Evolutionary conservation across 2,888 invertebrate species (phyloP).

Genomic region (Drosophila diplacantha): DNA sequence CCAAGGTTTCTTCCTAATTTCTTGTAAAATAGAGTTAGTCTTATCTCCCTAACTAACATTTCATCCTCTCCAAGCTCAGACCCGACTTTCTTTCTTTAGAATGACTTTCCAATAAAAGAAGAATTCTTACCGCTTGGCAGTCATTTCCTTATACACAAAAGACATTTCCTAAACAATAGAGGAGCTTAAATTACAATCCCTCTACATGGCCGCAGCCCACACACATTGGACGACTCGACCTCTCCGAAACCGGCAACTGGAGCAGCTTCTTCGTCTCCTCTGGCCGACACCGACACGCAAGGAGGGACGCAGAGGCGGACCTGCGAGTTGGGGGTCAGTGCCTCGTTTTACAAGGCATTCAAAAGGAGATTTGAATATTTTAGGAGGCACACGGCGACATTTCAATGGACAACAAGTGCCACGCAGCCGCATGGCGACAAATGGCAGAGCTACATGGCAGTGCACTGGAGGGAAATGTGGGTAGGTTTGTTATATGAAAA

Average conservation of each 20-base stretch:
- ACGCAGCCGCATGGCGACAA: slow-evolving; percentile 56
- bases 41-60: background rate
- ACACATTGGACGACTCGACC: slow-evolving; percentile 28
- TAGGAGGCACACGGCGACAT: slow-evolving; percentile 62
- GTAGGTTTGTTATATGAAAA: background rate
- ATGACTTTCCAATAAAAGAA: background rate
- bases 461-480: background rate
- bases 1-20: too few relatives aligned
- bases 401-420: slow-evolving; percentile 66
- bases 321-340: slow-evolving; percentile 62
- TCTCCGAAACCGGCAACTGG: slow-evolving; percentile 52
- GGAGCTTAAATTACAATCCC: slow-evolving; percentile 43
- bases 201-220: slow-evolving; percentile 46
- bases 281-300: slow-evolving; percentile 12
- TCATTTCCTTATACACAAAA: slow-evolving; percentile 10
- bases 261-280: slow-evolving; percentile 37
- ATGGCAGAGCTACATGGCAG: slow-evolving; percentile 33
- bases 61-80: background rate
- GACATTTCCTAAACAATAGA: slow-evolving; percentile 25
- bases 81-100: slow-evolving; percentile 4
- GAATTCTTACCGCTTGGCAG: background rate
- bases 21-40: background rate
- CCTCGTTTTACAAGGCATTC: slow-evolving; percentile 62
- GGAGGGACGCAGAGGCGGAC: background rate
- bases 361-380: slow-evolving; percentile 71